phyloP scores from a whole-genome alignment of 1,140 invertebrate species.

The Cotesia glomerata region DNA sequence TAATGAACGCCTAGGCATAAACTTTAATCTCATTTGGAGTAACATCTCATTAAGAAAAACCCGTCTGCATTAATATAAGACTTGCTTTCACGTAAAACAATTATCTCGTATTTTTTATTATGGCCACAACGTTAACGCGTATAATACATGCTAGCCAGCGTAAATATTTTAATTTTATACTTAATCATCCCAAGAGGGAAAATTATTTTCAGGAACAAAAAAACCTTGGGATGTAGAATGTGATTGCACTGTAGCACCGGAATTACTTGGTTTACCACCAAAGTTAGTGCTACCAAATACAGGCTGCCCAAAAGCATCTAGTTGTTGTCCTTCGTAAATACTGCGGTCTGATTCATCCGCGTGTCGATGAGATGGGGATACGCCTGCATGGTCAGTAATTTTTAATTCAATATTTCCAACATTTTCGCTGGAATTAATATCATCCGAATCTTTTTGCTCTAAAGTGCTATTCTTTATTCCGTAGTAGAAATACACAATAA shows the following conservation, averaged over 20 bases:
- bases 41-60: no score
- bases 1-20: slow-evolving; percentile 16
- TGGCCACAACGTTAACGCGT: neutral
- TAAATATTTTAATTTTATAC: neutral
- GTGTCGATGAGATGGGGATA: slow-evolving; percentile 41
- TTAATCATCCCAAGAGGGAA: slow-evolving; percentile 66
- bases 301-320: slow-evolving; percentile 58
- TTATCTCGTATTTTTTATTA: neutral
- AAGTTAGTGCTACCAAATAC: slow-evolving; percentile 59
- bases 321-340: slow-evolving; percentile 51
- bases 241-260: slow-evolving; percentile 24
- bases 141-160: neutral
- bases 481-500: slow-evolving; percentile 90
- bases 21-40: neutral
- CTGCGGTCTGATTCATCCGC: slow-evolving; percentile 35
- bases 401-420: slow-evolving; percentile 64
- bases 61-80: no score
- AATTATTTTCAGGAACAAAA: slow-evolving; percentile 58
- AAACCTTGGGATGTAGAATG: slow-evolving; percentile 35
- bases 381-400: slow-evolving; percentile 61
- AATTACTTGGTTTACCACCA: slow-evolving; percentile 47
- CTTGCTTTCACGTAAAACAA: neutral
- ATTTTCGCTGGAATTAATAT: slow-evolving; percentile 40
- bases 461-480: slow-evolving; percentile 86
- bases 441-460: slow-evolving; percentile 65